These are phyloP conservation scores for Xestia rhomboidea DNA, from an alignment of 2,888 invertebrate species.

Conservation along the genomic window DNA sequence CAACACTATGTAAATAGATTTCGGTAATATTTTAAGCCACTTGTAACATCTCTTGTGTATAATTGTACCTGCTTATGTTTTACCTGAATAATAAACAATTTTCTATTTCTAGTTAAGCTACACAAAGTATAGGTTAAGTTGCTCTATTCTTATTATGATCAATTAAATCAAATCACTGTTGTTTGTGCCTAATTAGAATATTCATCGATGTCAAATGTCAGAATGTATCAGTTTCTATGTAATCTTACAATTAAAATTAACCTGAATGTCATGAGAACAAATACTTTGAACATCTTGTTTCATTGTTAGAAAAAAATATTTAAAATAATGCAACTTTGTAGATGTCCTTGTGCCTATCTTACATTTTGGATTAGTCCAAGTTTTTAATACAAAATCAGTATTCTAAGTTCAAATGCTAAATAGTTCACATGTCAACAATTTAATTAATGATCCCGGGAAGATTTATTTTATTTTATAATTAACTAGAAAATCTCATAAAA, in stretches of 20 bases:
- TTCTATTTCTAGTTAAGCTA: not conserved
- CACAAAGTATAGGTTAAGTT: not conserved
- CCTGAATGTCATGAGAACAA: constrained; percentile 9
- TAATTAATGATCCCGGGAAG: constrained; percentile 17
- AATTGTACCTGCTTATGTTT: not conserved
- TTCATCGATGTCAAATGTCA: constrained; percentile 46
- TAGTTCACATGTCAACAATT: constrained; percentile 33
- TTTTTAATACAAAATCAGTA: not conserved
- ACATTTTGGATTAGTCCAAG: not conserved
- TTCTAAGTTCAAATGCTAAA: constrained; percentile 7
- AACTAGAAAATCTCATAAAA: not conserved
- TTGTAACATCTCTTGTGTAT: not conserved
- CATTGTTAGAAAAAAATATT: constrained; percentile 12
- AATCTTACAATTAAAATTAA: constrained; percentile 33
- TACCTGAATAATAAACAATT: too few relatives aligned
- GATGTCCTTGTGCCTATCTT: not conserved
- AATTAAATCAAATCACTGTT: constrained; percentile 9
- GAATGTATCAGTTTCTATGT: constrained; percentile 25
- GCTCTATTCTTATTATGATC: not conserved
- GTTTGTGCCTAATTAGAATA: constrained; percentile 23
- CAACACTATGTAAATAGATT: not conserved
- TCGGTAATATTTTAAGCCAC: not conserved
- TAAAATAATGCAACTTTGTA: constrained; percentile 12
- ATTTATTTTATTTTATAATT: not conserved
- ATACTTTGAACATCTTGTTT: not conserved